These are phyloP conservation scores for Oostethus manadensis DNA, from an alignment of 2,113 vertebrate genomes.

Conservation along the genomic window DNA sequence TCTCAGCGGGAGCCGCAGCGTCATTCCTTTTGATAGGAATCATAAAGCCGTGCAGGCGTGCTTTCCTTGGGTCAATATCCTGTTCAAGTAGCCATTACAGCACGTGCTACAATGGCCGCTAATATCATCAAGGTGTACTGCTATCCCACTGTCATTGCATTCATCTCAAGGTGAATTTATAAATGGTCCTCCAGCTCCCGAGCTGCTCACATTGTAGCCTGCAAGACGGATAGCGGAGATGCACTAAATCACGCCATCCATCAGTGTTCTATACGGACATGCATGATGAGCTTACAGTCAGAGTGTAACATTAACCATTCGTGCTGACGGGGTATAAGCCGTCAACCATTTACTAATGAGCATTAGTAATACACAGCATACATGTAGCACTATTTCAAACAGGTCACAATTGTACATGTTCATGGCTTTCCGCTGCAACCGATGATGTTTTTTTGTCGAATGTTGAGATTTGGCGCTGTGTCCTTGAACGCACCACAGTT, in stretches of 20 bases:
- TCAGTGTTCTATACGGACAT: conserved; percentile 46
- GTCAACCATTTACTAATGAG: conserved; percentile 29
- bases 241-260: conserved; percentile 44
- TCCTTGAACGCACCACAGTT: too few relatives aligned
- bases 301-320: conserved; percentile 45
- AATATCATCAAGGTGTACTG: conserved; percentile 58
- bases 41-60: conserved; percentile 58
- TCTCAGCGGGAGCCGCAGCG: conserved; percentile 47
- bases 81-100: conserved; percentile 63
- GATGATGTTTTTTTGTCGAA: too few relatives aligned
- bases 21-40: conserved; percentile 69
- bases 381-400: too few relatives aligned
- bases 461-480: too few relatives aligned
- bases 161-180: conserved; percentile 68
- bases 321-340: conserved; percentile 39
- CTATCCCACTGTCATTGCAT: conserved; percentile 53
- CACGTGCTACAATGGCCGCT: conserved; percentile 56
- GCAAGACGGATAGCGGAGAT: conserved; percentile 27
- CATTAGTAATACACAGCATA: too few relatives aligned
- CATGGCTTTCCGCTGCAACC: too few relatives aligned
- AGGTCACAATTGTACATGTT: too few relatives aligned
- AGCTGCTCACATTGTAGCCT: conserved; percentile 31
- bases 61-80: conserved; percentile 69
- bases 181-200: conserved; percentile 42
- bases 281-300: conserved; percentile 30